A percentile compares a stretch with the other conserved stretches of the same genome.
Evolutionary conservation across 2,888 invertebrate species (phyloP).

Genomic region (Drosophila hawaiiensis): DNA sequence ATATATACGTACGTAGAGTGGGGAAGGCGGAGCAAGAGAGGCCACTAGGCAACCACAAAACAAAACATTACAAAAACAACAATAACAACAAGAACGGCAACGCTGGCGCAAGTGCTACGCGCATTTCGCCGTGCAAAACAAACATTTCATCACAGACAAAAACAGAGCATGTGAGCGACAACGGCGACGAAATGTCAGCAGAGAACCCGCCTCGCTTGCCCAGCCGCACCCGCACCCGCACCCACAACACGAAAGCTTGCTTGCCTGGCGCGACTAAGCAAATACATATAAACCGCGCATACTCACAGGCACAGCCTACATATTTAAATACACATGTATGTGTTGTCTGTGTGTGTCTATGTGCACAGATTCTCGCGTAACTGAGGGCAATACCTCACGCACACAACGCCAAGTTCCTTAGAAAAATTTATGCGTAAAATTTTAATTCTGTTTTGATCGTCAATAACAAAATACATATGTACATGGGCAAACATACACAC

Average conservation of each 20-base stretch:
- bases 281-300: conserved; percentile 61
- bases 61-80: conserved; percentile 58
- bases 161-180: conserved; percentile 48
- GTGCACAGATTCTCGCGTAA: conserved; percentile 41
- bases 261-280: conserved; percentile 76
- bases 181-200: conserved; percentile 71
- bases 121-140: conserved; percentile 81
- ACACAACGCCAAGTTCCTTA: conserved; percentile 65
- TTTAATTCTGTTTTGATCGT: conserved; percentile 82
- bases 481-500: conserved; percentile 35
- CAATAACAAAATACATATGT: conserved; percentile 67
- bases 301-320: conserved; percentile 34
- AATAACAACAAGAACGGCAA: conserved; percentile 36
- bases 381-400: conserved; percentile 76
- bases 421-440: conserved; percentile 80
- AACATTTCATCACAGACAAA: conserved; percentile 77
- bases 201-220: conserved; percentile 11
- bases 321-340: conserved; percentile 22
- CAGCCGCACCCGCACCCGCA: conserved; percentile 9
- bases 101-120: conserved; percentile 71
- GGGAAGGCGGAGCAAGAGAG: conserved; percentile 17
- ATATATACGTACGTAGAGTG: not conserved
- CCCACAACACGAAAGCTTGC: conserved; percentile 40
- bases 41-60: conserved; percentile 66
- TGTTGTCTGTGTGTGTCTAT: conserved; percentile 15